Conservation (phyloP, 2,113 vertebrate species). For the Rhynchopsitta pachyrhyncha region DNA sequence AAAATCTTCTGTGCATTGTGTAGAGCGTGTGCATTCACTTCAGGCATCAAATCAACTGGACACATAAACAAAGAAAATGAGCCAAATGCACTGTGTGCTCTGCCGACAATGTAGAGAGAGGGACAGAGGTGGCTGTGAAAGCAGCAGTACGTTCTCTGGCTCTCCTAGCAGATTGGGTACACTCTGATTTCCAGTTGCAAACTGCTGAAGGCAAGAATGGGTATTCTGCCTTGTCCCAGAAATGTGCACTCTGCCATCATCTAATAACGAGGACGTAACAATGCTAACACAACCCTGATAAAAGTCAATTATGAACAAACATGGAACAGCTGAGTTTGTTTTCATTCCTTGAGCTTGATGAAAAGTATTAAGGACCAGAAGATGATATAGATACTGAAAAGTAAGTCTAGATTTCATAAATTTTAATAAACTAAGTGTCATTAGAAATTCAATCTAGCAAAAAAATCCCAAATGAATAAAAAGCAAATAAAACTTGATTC, state of each 20-base stretch:
- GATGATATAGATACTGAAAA: not conserved
- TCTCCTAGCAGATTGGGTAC: not conserved
- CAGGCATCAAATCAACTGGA: not conserved
- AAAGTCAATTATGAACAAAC: not conserved
- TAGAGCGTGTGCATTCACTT: not conserved
- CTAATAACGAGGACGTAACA: not conserved
- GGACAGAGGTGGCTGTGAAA: not conserved
- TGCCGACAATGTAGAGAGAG: not conserved
- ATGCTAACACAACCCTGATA: not conserved
- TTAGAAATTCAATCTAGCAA: slow-evolving; percentile 10
- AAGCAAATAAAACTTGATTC: slow-evolving; percentile 38
- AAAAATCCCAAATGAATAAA: slow-evolving; percentile 17
- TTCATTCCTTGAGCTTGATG: not conserved
- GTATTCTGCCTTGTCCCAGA: not conserved
- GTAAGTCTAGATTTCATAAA: not conserved
- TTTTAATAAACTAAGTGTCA: not conserved
- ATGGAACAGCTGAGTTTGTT: slow-evolving; percentile 25
- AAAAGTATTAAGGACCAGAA: slow-evolving; percentile 8
- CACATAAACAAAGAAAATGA: not conserved
- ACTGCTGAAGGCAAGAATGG: not conserved
- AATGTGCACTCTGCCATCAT: not conserved
- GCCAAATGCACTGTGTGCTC: not conserved
- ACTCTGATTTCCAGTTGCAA: not conserved
- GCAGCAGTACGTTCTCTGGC: not conserved
- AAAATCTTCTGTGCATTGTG: not conserved